These are phyloP conservation scores for Platerodrilus igneus DNA, from an alignment of 2,888 invertebrate genomes.

Conservation along the genomic window DNA sequence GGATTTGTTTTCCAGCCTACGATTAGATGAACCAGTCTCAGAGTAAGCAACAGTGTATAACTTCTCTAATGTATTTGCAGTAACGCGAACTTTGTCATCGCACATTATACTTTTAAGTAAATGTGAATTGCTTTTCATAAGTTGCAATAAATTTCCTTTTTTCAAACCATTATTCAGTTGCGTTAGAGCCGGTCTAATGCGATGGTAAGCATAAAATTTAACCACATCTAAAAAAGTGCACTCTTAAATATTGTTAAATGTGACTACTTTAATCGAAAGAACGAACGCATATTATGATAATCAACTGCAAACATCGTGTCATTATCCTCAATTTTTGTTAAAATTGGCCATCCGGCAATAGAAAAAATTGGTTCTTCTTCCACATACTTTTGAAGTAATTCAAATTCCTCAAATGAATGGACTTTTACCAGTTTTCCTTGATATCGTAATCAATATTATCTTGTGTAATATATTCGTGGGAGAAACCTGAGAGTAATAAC, in stretches of 20 bases:
- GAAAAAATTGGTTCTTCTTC: slow-evolving; percentile 9
- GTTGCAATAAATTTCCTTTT: slow-evolving; percentile 5
- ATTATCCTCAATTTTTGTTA: slow-evolving; percentile 5
- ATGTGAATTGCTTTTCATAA: slow-evolving; percentile 8
- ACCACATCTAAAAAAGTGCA: slow-evolving; percentile 7
- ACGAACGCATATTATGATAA: no score
- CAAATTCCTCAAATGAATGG: background rate
- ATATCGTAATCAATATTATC: slow-evolving; percentile 10
- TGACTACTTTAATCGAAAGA: no score
- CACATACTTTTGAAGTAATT: background rate
- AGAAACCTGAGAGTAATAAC: slow-evolving; percentile 11
- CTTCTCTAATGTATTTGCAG: slow-evolving; percentile 6
- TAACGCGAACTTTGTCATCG: slow-evolving; percentile 2
- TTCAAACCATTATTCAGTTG: slow-evolving; percentile 8
- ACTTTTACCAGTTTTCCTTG: slow-evolving; percentile 1
- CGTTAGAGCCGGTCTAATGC: slow-evolving; percentile 7
- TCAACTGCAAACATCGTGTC: background rate
- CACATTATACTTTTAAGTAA: slow-evolving; percentile 7
- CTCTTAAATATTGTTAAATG: background rate
- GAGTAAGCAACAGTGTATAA: slow-evolving; percentile 6
- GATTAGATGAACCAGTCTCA: slow-evolving; percentile 5
- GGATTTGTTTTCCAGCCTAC: slow-evolving; percentile 2
- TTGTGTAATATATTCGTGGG: slow-evolving; percentile 10
- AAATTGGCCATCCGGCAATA: slow-evolving; percentile 16
- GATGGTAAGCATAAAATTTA: slow-evolving; percentile 10